These are phyloP conservation scores for Xanthorhoe designata DNA, from an alignment of 2,888 invertebrate genomes.

Conservation along the genomic window DNA sequence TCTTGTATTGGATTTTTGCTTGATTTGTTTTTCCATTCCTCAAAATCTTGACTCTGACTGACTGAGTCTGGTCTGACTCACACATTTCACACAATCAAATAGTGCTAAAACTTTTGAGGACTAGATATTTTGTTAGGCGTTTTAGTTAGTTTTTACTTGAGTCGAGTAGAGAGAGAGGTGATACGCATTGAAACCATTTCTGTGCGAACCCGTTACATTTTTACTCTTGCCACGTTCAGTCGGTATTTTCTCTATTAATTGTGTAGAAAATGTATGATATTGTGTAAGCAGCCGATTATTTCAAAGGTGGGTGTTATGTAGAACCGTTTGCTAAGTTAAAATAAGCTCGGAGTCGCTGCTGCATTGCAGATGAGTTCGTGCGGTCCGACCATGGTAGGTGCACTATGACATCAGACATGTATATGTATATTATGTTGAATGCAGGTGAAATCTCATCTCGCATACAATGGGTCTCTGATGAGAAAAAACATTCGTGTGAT, in stretches of 20 bases:
- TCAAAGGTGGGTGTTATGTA: constrained; percentile 31
- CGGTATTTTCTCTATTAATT: constrained; percentile 47
- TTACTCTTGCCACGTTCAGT: constrained; percentile 68
- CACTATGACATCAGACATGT: constrained; percentile 60
- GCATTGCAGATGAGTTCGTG: constrained; percentile 41
- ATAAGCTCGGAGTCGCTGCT: constrained; percentile 23
- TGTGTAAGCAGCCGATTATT: constrained; percentile 38
- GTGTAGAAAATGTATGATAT: constrained; percentile 51
- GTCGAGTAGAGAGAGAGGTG: no score
- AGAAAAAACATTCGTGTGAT: constrained; percentile 15
- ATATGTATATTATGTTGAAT: constrained; percentile 32
- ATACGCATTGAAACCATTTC: not conserved
- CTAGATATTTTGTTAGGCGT: no score
- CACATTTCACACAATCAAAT: no score
- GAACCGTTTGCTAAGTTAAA: constrained; percentile 38
- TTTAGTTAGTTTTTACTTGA: no score
- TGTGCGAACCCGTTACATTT: constrained; percentile 55
- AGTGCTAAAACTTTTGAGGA: not conserved
- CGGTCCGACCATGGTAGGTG: not conserved
- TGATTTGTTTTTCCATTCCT: no score
- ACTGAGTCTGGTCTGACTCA: no score
- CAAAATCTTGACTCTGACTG: no score
- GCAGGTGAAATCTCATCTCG: constrained; percentile 32
- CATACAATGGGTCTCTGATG: constrained; percentile 13
- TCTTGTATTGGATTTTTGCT: no score